phyloP scores from a whole-genome alignment of 2,888 invertebrate genomes.

The Acronicta aceris region DNA sequence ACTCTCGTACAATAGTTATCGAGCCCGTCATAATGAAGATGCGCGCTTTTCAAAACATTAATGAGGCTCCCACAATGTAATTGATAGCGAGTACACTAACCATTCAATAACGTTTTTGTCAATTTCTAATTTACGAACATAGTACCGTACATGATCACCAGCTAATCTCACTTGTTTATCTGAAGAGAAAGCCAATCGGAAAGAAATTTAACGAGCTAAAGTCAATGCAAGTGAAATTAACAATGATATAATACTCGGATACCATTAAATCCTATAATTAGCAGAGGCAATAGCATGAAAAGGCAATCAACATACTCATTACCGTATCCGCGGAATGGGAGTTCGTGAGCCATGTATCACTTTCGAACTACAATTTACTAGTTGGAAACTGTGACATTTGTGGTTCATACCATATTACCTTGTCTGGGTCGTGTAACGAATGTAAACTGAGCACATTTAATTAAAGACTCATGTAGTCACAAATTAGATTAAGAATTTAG shows the following conservation, averaged over 20 bases:
- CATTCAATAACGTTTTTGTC: constrained; percentile 75
- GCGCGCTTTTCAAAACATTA: constrained; percentile 83
- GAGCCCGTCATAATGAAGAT: constrained; percentile 82
- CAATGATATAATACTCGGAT: constrained; percentile 67
- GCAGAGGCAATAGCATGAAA: constrained; percentile 69
- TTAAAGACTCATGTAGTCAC: constrained; percentile 55
- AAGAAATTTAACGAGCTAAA: constrained; percentile 62
- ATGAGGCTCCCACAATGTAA: constrained; percentile 81
- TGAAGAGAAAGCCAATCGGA: constrained; percentile 69
- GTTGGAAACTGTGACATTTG: constrained; percentile 73
- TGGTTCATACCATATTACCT: constrained; percentile 66
- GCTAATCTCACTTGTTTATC: constrained; percentile 72
- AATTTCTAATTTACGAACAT: constrained; percentile 75
- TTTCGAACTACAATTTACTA: constrained; percentile 79
- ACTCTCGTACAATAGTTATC: constrained; percentile 80
- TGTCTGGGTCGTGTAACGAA: constrained; percentile 58
- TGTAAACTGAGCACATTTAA: constrained; percentile 61
- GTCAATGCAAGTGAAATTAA: constrained; percentile 70
- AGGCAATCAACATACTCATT: constrained; percentile 75
- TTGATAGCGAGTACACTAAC: constrained; percentile 67
- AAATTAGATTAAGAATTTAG: not conserved
- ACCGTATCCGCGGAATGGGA: constrained; percentile 72
- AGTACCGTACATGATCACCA: constrained; percentile 70
- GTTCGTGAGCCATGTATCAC: constrained; percentile 77
- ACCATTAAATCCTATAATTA: constrained; percentile 75